Conservation (phyloP, 2,888 invertebrate genomes). For the Polyploca ridens region DNA sequence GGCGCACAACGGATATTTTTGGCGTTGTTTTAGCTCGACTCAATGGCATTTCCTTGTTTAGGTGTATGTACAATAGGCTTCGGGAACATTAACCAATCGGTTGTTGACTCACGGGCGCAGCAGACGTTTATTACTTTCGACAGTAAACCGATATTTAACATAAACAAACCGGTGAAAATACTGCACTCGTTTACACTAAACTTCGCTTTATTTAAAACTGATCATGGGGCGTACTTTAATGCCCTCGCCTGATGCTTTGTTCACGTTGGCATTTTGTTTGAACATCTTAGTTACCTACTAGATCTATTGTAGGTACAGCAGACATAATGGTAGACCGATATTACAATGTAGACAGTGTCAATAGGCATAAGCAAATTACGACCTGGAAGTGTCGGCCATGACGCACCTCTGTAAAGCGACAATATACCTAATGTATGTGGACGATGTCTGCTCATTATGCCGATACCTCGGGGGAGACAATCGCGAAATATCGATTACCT, state of each 20-base stretch:
- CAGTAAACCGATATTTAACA: slow-evolving; percentile 33
- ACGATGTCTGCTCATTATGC: slow-evolving; percentile 5
- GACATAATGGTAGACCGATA: not conserved
- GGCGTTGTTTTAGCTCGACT: slow-evolving; percentile 57
- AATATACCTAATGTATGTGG: not conserved
- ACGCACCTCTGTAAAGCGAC: not conserved
- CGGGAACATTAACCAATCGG: slow-evolving; percentile 44
- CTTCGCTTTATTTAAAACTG: slow-evolving; percentile 3
- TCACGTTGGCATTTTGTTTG: not conserved
- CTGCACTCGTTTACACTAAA: slow-evolving; percentile 14
- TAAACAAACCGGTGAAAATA: slow-evolving; percentile 15
- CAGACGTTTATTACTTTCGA: slow-evolving; percentile 45
- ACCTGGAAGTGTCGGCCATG: not conserved
- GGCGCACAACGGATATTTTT: slow-evolving; percentile 55
- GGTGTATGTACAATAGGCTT: slow-evolving; percentile 47
- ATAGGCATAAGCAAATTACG: not conserved
- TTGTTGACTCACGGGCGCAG: slow-evolving; percentile 37
- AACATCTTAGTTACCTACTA: not conserved
- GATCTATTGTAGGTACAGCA: not conserved
- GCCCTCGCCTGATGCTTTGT: not conserved
- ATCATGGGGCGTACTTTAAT: not conserved
- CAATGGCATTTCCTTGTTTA: slow-evolving; percentile 68
- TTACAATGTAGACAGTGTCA: not conserved
- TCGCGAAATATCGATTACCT: slow-evolving; percentile 71
- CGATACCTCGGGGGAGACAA: slow-evolving; percentile 48